Evolutionary conservation across 2,797 vertebrate genomes (phyloP).

Genomic region (Ctenochaetus hawaiiensis): DNA sequence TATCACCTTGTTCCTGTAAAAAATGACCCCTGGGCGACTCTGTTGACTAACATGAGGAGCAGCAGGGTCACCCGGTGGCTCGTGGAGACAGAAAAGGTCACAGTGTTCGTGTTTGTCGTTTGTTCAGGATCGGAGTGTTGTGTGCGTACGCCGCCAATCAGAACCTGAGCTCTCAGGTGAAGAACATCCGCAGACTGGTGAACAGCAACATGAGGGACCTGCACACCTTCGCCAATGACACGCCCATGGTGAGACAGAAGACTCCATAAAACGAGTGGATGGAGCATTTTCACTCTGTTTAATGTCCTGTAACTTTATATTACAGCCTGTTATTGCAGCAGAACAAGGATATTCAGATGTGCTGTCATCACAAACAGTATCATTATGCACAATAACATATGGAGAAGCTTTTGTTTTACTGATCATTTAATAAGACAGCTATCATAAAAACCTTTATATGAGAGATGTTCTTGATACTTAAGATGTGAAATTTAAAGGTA

Average conservation of each 20-base stretch:
- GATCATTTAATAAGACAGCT: not conserved
- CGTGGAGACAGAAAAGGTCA: not conserved
- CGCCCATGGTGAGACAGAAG: conserved; percentile 86
- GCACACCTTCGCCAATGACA: conserved; percentile 87
- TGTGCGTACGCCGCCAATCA: conserved; percentile 93
- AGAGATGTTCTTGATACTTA: not conserved
- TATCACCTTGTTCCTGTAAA: conserved; percentile 25
- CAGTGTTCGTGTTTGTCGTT: conserved; percentile 21
- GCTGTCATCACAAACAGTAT: not conserved
- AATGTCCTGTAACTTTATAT: not conserved
- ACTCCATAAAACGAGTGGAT: not conserved
- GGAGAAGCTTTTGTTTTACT: no score
- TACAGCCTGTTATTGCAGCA: not conserved
- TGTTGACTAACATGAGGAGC: conserved; percentile 9
- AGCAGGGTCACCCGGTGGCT: conserved; percentile 7
- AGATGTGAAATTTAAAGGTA: not conserved
- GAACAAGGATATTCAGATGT: not conserved
- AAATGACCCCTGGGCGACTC: not conserved
- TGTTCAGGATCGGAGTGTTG: conserved; percentile 89
- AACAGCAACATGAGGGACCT: conserved; percentile 96
- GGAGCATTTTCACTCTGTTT: not conserved
- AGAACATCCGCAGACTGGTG: conserved; percentile 87
- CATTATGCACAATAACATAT: not conserved
- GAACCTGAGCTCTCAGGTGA: conserved; percentile 90
- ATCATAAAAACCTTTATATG: not conserved